Conservation (phyloP, 2,113 vertebrate genomes). For the Accipiter virgatus region DNA sequence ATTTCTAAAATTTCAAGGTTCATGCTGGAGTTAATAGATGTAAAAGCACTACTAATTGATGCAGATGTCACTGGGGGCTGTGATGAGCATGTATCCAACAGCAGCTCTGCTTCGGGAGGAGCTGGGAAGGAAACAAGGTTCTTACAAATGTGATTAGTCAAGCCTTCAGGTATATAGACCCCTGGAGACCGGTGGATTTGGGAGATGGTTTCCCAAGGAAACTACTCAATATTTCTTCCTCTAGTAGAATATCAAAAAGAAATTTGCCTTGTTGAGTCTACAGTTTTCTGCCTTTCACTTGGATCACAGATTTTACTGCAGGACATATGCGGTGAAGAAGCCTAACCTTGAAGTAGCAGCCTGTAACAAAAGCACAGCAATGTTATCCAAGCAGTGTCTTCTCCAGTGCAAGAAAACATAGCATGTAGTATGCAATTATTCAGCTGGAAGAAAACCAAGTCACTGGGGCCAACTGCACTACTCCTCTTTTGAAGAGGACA, state of each 20-base stretch:
- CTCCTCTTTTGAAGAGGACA: neutral
- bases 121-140: neutral
- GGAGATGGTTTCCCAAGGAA: neutral
- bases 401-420: neutral
- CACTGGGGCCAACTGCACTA: neutral
- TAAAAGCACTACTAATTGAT: neutral
- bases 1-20: neutral
- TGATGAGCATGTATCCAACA: neutral
- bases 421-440: neutral
- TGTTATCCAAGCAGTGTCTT: neutral
- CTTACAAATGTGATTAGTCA: neutral
- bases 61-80: neutral
- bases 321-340: rapidly evolving
- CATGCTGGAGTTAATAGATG: neutral
- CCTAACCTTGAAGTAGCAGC: neutral
- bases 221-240: neutral
- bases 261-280: neutral
- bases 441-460: neutral
- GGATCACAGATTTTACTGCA: neutral
- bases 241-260: neutral
- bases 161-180: neutral
- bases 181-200: neutral
- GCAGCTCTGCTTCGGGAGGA: neutral
- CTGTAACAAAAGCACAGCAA: neutral
- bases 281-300: neutral